Conservation (phyloP, 2,888 invertebrate genomes). For the Luperina testacea region DNA sequence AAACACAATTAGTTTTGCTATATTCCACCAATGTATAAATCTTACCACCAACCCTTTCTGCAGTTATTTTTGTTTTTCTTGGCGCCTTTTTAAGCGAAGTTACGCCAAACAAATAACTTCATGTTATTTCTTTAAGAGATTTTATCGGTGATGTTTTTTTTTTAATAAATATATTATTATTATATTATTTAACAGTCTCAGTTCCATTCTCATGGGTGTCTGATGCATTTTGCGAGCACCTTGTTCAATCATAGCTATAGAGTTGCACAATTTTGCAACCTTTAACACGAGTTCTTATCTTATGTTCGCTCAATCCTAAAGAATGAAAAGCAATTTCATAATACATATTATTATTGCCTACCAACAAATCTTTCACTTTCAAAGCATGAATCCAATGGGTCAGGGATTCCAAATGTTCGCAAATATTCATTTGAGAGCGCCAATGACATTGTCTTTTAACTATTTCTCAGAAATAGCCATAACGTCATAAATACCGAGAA, state of each 20-base stretch:
- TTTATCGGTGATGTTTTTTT: not conserved
- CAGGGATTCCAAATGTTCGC: conserved; percentile 10
- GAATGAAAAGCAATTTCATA: conserved; percentile 20
- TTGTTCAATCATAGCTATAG: conserved; percentile 1
- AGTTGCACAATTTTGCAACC: conserved; percentile 28
- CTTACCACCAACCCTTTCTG: conserved; percentile 7
- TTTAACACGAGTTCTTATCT: conserved; percentile 22
- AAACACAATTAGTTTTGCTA: conserved; percentile 2
- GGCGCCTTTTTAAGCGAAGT: conserved; percentile 5
- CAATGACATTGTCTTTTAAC: conserved; percentile 3
- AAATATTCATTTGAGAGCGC: conserved; percentile 13
- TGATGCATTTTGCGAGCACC: conserved; percentile 11
- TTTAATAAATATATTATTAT: too few relatives aligned
- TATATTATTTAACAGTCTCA: too few relatives aligned
- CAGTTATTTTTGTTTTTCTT: conserved; percentile 32
- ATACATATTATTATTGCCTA: not conserved
- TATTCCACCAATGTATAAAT: conserved; percentile 1
- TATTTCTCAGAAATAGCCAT: conserved; percentile 50
- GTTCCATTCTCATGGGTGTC: not conserved
- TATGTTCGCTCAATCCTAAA: conserved; percentile 13
- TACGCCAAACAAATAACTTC: not conserved
- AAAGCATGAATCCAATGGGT: not conserved
- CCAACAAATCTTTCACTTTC: conserved; percentile 19
- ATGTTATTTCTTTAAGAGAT: conserved; percentile 1
- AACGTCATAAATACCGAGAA: conserved; percentile 65